Evolutionary conservation across 1,140 invertebrate genomes (phyloP), one percentile per base, ranked within the genome.

Genomic region (Caligus rogercresseyi): DNA sequence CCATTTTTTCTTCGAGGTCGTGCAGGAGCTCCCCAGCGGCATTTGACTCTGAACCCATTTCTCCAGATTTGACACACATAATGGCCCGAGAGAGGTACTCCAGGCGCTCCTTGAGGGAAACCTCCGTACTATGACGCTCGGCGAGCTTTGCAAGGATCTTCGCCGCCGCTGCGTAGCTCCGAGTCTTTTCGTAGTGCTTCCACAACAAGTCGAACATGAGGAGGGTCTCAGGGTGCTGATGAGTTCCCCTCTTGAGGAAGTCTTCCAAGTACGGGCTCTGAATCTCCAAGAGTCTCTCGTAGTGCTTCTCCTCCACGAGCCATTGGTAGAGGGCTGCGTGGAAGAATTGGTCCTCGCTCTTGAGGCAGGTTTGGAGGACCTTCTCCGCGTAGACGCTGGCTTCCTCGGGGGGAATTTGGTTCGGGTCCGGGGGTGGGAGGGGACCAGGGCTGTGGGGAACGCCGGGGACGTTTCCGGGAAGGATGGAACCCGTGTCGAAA

Each of bases 131-230:
- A 62, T 51, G 80, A 71, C 82, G 82, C 31, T 87, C 87, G 14
- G 93, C 89, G 57, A 98, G 76, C 66, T 84, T 83, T 64, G 88
- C 82, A 0, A 98, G 75, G 62, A 96, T 89, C 68, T 86, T 83
- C 1, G 94, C 91, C n/a, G 93, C 93, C 11, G 87, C 85, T 7
- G 84, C 80, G 72, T 93, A 93, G 71, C 96, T 89, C 25, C 84
- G 84, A 69, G 83, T 87, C 69, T 85, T 85, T 71, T 97, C 92
- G 70, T 97, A 93, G 72, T 87, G 93, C 72, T 91, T 91, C 93
- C 93, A 97, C 15, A 97, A 74, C 61, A 98, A 76, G 73, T 97
- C 90, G 53, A 88, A 79, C 3, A 87, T 78, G 57, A 79, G 77
- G 15, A 72, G 65, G 59, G 72, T 73, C 52, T 76, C 74, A 16